Percentiles rank a stretch among this genome's conserved stretches.
Conservation (phyloP, 2,888 invertebrate species). For the Lasioglossum malachurum region DNA sequence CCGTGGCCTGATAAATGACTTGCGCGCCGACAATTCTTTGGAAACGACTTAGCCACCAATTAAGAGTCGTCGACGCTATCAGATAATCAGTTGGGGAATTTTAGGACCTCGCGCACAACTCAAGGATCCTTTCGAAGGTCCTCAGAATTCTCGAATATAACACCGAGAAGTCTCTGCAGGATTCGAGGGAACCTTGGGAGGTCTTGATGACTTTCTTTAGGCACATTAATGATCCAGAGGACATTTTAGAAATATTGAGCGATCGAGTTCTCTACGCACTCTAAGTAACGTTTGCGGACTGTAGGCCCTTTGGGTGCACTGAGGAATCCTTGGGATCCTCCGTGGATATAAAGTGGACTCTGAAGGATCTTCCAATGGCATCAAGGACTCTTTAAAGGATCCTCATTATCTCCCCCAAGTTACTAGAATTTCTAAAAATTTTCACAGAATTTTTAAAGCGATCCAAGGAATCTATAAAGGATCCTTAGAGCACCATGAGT, state of each 20-base stretch:
- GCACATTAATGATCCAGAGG: not conserved
- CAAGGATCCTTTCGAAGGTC: not conserved
- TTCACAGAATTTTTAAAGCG: too few species aligned
- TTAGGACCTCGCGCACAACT: not conserved
- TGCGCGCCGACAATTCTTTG: not conserved
- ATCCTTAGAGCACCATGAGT: too few species aligned
- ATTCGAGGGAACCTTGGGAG: not conserved
- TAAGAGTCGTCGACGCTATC: not conserved
- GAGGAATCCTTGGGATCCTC: too few species aligned
- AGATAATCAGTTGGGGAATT: not conserved
- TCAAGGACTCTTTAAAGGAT: not conserved
- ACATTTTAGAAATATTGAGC: not conserved
- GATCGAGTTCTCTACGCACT: not conserved
- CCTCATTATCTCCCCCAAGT: not conserved
- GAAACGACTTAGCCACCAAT: not conserved
- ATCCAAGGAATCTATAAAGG: too few species aligned
- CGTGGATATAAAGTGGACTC: too few species aligned
- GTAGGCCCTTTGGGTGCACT: too few species aligned
- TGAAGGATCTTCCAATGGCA: too few species aligned
- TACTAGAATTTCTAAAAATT: too few species aligned
- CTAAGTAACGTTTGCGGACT: too few species aligned
- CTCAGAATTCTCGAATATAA: not conserved
- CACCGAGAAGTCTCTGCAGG: not conserved
- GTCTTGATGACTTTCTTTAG: not conserved
- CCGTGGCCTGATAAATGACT: slow-evolving; percentile 64